Evolutionary conservation across 2,888 invertebrate species (phyloP).

Genomic region (Willowsia nigromaculata): DNA sequence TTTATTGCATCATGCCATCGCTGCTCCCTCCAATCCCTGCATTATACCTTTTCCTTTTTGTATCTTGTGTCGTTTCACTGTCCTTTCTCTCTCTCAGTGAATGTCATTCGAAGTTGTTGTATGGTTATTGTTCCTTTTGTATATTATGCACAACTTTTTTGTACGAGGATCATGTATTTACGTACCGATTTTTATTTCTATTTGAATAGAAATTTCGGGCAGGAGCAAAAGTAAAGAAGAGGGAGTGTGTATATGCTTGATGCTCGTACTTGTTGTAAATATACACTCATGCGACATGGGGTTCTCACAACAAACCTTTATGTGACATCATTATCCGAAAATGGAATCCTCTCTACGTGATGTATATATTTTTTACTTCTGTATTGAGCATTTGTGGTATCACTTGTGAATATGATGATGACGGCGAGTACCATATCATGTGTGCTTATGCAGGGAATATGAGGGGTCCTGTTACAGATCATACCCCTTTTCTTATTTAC

Average conservation of each 20-base stretch:
- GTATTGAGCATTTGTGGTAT: slow-evolving; percentile 65
- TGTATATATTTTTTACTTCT: slow-evolving; percentile 32
- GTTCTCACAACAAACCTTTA: slow-evolving; percentile 77
- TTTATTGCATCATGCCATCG: slow-evolving; percentile 24
- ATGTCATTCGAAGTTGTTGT: slow-evolving; percentile 62
- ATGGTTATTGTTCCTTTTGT: slow-evolving; percentile 64
- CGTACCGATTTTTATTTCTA: slow-evolving; percentile 73
- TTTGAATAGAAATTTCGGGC: slow-evolving; percentile 57
- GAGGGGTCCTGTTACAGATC: slow-evolving; percentile 57
- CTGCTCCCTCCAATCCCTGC: slow-evolving; percentile 5
- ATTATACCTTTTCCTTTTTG: neutral
- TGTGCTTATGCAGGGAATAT: neutral
- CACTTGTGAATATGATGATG: slow-evolving; percentile 46
- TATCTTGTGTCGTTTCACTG: slow-evolving; percentile 59
- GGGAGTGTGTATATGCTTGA: neutral
- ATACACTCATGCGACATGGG: slow-evolving; percentile 59
- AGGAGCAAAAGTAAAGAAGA: slow-evolving; percentile 3
- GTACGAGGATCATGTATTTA: slow-evolving; percentile 70
- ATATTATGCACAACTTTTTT: slow-evolving; percentile 32
- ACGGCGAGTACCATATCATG: slow-evolving; percentile 43
- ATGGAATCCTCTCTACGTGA: slow-evolving; percentile 53
- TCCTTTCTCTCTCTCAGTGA: slow-evolving; percentile 58
- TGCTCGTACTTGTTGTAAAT: slow-evolving; percentile 16
- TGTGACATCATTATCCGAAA: slow-evolving; percentile 77
- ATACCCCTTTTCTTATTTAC: slow-evolving; percentile 66